Evolutionary conservation across 2,797 vertebrate genomes (phyloP).

Genomic region (Iguana delicatissima): DNA sequence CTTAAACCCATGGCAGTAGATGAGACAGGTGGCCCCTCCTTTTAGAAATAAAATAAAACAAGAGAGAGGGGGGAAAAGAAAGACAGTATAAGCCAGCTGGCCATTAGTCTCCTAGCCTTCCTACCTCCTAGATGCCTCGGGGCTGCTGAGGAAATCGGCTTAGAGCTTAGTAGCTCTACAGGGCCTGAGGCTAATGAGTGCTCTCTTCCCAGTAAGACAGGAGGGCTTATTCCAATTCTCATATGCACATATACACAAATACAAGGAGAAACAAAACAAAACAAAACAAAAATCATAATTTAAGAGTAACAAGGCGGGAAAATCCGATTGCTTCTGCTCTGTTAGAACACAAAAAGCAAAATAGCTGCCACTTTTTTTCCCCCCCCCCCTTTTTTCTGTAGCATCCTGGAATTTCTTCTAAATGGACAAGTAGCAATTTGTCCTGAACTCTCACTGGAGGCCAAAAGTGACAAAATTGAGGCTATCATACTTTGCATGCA

Average conservation of each 20-base stretch:
- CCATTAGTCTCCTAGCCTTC: neutral
- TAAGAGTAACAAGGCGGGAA: conserved; percentile 11
- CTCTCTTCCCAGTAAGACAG: neutral
- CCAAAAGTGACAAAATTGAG: too few species aligned
- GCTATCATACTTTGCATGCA: too few species aligned
- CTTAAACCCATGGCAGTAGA: conserved; percentile 31
- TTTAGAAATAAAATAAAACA: neutral
- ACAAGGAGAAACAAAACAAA: neutral
- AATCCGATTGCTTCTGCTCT: neutral
- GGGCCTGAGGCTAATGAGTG: rapidly evolving
- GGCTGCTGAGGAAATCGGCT: conserved; percentile 42
- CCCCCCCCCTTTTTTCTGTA: rapidly evolving
- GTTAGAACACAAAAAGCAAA: neutral
- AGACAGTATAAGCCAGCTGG: conserved; percentile 54
- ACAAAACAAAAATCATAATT: rapidly evolving
- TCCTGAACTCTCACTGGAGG: too few species aligned
- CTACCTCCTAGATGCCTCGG: rapidly evolving
- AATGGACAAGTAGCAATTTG: neutral
- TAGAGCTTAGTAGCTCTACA: neutral
- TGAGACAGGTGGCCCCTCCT: conserved; percentile 18
- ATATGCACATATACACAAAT: neutral
- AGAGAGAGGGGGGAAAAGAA: neutral
- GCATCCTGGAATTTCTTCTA: neutral
- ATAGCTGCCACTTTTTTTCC: neutral
- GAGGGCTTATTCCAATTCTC: neutral